Percentiles rank a stretch among this genome's conserved stretches.
These are phyloP conservation scores for Chironex yamaguchii DNA, from an alignment of 30 jellyfish, hydroid and myxozoan genomes.

Conservation along the genomic window DNA sequence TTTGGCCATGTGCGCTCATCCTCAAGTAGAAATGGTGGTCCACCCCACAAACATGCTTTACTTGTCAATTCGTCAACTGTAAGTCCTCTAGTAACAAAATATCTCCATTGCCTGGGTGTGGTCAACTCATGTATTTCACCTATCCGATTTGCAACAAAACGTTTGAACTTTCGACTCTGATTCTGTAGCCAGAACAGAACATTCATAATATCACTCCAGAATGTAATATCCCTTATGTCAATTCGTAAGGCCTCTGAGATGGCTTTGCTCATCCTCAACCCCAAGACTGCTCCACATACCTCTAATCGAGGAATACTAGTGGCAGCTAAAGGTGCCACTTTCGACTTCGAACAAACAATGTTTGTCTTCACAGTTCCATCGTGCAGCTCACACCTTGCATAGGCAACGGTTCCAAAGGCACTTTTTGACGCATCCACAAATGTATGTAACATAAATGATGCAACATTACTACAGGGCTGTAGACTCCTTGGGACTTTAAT, in stretches of 20 bases:
- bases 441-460: not conserved
- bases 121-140: slow-evolving; percentile 34
- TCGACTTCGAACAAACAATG: slow-evolving; percentile 35
- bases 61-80: too few species aligned
- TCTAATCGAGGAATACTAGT: slow-evolving; percentile 54
- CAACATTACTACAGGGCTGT: slow-evolving; percentile 8
- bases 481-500: slow-evolving; percentile 24
- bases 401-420: slow-evolving; percentile 51
- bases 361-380: slow-evolving; percentile 1
- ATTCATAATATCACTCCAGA: slow-evolving; percentile 59
- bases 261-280: not conserved
- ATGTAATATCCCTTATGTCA: slow-evolving; percentile 1
- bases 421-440: slow-evolving; percentile 55
- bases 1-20: too few species aligned
- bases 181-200: slow-evolving; percentile 64
- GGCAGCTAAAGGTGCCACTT: slow-evolving; percentile 64
- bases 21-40: too few species aligned
- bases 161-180: slow-evolving; percentile 25
- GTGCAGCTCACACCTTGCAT: not conserved
- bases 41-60: too few species aligned
- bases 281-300: slow-evolving; percentile 43
- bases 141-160: slow-evolving; percentile 57
- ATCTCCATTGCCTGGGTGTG: slow-evolving; percentile 58
- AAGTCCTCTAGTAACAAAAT: slow-evolving; percentile 17
- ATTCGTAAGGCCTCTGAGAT: slow-evolving; percentile 39